Conservation (phyloP, 2,888 invertebrate genomes). For the Nineta flava region DNA sequence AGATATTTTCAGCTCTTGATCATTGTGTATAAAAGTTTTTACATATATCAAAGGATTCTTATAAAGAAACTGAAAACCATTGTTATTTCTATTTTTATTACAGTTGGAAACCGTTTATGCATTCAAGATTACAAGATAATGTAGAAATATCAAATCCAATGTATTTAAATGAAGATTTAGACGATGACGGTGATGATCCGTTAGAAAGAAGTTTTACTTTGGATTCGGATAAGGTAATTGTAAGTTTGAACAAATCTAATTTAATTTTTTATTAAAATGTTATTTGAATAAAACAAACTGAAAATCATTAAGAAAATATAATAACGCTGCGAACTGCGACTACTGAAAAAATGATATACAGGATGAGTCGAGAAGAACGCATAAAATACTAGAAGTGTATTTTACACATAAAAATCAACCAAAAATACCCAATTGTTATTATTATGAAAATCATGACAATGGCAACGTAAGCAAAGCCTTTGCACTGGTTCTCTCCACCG, state of each 20-base stretch:
- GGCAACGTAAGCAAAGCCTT: no score
- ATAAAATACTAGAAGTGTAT: no score
- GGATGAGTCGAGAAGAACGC: no score
- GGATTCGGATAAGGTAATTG: constrained; percentile 42
- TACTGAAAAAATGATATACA: no score
- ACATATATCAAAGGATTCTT: no score
- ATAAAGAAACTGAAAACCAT: no score
- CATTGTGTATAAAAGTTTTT: no score
- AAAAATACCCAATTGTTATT: no score
- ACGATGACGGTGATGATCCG: constrained; percentile 44
- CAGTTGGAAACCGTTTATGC: constrained; percentile 49
- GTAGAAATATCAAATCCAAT: constrained; percentile 78
- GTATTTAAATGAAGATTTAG: constrained; percentile 58
- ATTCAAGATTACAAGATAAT: constrained; percentile 67
- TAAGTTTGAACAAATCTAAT: not conserved
- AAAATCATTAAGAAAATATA: not conserved
- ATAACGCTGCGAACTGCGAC: no score
- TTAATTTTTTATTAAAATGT: not conserved
- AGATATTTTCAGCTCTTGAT: not conserved
- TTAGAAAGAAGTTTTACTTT: constrained; percentile 32
- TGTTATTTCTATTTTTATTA: constrained; percentile 6
- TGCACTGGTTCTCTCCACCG: no score
- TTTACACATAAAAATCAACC: no score
- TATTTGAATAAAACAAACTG: not conserved
- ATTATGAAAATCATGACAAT: no score